Conservation (phyloP, 2,113 vertebrate species). For the Oreochromis niloticus region DNA sequence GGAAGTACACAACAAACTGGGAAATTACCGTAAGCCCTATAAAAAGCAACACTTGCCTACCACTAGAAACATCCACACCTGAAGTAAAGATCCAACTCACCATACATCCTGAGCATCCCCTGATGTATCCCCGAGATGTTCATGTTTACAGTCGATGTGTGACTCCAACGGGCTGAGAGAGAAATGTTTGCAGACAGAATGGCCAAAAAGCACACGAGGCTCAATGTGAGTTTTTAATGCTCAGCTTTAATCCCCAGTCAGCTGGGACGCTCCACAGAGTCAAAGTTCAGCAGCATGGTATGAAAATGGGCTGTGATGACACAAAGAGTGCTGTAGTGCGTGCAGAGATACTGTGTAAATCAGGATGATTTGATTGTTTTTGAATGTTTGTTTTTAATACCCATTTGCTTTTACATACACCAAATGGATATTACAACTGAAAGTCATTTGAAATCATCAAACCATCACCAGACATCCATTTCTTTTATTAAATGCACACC, state of each 20-base stretch:
- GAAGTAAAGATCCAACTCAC: constrained; percentile 45
- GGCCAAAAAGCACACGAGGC: constrained; percentile 40
- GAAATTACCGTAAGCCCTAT: background rate
- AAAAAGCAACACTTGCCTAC: background rate
- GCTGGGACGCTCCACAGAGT: constrained; percentile 22
- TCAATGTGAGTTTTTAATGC: constrained; percentile 60
- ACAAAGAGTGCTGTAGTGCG: background rate
- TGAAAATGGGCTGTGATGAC: constrained; percentile 9
- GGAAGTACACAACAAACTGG: background rate
- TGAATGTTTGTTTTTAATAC: background rate
- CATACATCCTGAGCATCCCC: constrained; percentile 75
- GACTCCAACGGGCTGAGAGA: background rate
- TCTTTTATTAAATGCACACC: background rate
- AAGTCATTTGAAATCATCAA: background rate
- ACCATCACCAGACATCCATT: background rate
- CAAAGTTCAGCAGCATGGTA: constrained; percentile 13
- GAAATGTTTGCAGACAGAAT: background rate
- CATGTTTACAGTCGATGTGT: constrained; percentile 41
- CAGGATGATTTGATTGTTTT: background rate
- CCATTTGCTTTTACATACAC: background rate
- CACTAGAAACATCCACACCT: background rate
- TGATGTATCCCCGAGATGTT: constrained; percentile 63
- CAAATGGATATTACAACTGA: background rate
- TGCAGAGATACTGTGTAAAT: background rate
- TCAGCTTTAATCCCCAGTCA: constrained; percentile 51